Conservation (phyloP, 2,113 vertebrate species). For the Pyrgilauda ruficollis region DNA sequence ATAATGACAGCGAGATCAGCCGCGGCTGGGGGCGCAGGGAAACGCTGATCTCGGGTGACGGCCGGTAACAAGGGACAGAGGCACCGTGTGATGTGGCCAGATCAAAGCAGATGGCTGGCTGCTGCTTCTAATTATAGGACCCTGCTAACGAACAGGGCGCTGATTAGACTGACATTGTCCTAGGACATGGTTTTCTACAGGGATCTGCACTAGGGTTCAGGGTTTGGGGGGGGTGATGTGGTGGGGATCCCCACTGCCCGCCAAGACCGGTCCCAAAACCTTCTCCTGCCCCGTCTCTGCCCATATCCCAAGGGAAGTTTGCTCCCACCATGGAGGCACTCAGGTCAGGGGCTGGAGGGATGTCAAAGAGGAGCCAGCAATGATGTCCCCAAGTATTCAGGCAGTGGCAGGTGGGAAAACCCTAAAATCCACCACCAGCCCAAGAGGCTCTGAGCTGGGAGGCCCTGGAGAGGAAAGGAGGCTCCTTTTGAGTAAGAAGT, state of each 20-base stretch:
- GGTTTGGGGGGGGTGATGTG: neutral
- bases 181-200: neutral
- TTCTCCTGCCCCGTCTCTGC: neutral
- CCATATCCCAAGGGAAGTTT: neutral
- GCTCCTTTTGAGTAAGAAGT: constrained; percentile 39
- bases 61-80: constrained; percentile 5
- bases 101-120: constrained; percentile 56
- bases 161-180: constrained; percentile 39
- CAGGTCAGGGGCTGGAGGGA: neutral
- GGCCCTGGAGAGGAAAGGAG: neutral
- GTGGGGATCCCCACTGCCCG: neutral
- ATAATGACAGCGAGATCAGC: constrained; percentile 13
- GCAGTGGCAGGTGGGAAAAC: neutral
- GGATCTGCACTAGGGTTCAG: neutral
- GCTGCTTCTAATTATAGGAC: constrained; percentile 61
- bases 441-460: neutral
- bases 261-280: neutral
- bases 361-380: fast-evolving
- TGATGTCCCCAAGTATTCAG: fast-evolving
- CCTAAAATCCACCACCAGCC: neutral
- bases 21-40: neutral
- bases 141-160: neutral
- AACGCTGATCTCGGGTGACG: neutral
- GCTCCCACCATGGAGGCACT: neutral
- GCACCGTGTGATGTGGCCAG: neutral